Evolutionary conservation across 2,888 invertebrate genomes (phyloP), one percentile per base, ranked within the genome.

Genomic region (Lymantria monacha): DNA sequence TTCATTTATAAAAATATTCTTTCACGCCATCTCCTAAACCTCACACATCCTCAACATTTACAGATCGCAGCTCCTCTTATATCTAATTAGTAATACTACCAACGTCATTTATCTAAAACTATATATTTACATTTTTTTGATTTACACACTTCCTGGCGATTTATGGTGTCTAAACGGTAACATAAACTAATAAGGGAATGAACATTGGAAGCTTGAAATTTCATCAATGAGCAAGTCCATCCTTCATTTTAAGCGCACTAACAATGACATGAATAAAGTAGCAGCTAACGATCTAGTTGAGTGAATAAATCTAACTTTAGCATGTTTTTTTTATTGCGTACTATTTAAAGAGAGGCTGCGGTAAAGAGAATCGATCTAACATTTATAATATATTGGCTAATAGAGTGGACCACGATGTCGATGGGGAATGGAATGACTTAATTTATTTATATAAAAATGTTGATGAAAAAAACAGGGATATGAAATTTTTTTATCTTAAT

Each of bases 1-100:
- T 75, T 69, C 76, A 76, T 86, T 87, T 78, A 91, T 85, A 90
- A 89, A 90, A 87, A 91, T 87, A 87, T 76, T 85, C 74, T 81
- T 76, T 69, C 72, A 73, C 75, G 59, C 54, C 76, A 72, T 67
- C 66, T 73, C 63, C 69, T 22, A 3, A 22, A 63, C 65, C 66
- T 61, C 69, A 66, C 71, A 65, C 70, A 51, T 70, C 15, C 41
- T 12, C 67, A 64, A 73, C 76, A 78, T 75, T 75, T 78, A 69
- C 83, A 71, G 74, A 71, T 81, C 83, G 83, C 85, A 81, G 79
- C 85, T 75, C 74, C 67, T 81, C 83, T 82, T 84, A 85, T 59
- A 22, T 54, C 77, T 86, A 87, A 42, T 62, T 55, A 41, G 71
- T 81, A 81, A 76, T 70, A 69, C 81, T 87, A 88, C 79, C 70